Conservation (phyloP, 2,888 invertebrate genomes). For the Acanthosepion lycidas region DNA sequence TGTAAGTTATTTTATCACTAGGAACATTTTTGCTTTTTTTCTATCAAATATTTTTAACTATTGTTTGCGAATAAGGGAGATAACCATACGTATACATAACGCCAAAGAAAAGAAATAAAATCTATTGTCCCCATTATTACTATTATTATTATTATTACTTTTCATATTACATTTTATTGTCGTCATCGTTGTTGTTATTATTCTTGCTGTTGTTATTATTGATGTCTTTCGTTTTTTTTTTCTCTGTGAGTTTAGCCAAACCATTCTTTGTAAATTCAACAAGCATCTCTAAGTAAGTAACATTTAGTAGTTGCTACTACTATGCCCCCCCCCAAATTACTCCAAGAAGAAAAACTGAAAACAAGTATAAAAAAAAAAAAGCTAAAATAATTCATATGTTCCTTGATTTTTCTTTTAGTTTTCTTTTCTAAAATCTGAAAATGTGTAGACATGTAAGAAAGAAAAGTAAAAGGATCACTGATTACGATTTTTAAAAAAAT, state of each 20-base stretch:
- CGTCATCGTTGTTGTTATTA: not conserved
- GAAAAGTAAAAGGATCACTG: not conserved
- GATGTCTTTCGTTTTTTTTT: not conserved
- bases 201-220: not conserved
- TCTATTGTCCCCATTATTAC: not conserved
- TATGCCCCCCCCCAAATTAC: not conserved
- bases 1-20: not conserved
- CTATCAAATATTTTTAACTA: not conserved
- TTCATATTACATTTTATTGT: not conserved
- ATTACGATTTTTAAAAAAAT: not conserved
- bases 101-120: not conserved
- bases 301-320: not conserved
- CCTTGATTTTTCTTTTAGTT: not conserved
- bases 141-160: constrained; percentile 8
- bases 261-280: not conserved
- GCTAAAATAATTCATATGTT: not conserved
- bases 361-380: not conserved
- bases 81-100: not conserved
- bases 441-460: not conserved
- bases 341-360: not conserved
- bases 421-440: not conserved
- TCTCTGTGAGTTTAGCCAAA: not conserved
- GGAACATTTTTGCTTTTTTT: not conserved
- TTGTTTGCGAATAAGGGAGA: not conserved
- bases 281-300: not conserved